These are phyloP conservation scores for Ectemnius continuus DNA, from an alignment of 2,888 invertebrate species.

Conservation along the genomic window DNA sequence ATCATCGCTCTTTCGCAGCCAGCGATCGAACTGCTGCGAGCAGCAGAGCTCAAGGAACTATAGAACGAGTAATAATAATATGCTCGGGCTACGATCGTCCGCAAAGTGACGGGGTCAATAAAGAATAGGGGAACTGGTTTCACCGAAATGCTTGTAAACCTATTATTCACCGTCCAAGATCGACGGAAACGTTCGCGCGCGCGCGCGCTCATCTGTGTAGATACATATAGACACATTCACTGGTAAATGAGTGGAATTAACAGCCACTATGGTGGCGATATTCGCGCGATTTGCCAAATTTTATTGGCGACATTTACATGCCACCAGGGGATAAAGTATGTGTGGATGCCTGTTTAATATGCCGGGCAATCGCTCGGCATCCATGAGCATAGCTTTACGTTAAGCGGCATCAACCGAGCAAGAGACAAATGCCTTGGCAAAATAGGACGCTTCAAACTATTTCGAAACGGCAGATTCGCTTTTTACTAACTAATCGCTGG, in stretches of 20 bases:
- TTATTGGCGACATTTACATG: slow-evolving; percentile 41
- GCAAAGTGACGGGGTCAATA: slow-evolving; percentile 31
- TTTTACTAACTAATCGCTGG: slow-evolving; percentile 16
- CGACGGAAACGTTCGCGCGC: too few species aligned
- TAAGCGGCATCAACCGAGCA: too few species aligned
- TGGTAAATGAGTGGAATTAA: slow-evolving; percentile 35
- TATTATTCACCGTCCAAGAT: slow-evolving; percentile 40
- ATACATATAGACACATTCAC: slow-evolving; percentile 11
- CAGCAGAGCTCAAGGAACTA: slow-evolving; percentile 12
- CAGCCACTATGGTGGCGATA: slow-evolving; percentile 25
- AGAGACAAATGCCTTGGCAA: slow-evolving; percentile 3
- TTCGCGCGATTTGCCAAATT: slow-evolving; percentile 31
- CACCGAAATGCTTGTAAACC: slow-evolving; percentile 38
- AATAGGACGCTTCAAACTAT: slow-evolving; percentile 7
- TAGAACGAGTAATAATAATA: slow-evolving; percentile 32
- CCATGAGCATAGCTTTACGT: neutral
- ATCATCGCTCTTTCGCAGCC: slow-evolving; percentile 39
- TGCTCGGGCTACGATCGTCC: slow-evolving; percentile 19
- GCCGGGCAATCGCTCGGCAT: slow-evolving; percentile 8
- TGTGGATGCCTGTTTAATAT: slow-evolving; percentile 7
- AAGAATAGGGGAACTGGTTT: slow-evolving; percentile 40
- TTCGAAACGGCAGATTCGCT: slow-evolving; percentile 10
- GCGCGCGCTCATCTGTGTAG: neutral
- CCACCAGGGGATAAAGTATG: slow-evolving; percentile 24
- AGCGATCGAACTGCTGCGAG: slow-evolving; percentile 8